A percentile compares a stretch with the other conserved stretches of the same genome.
These are phyloP conservation scores for Phoeniculus purpureus DNA, from an alignment of 2,797 vertebrate species.

Conservation along the genomic window DNA sequence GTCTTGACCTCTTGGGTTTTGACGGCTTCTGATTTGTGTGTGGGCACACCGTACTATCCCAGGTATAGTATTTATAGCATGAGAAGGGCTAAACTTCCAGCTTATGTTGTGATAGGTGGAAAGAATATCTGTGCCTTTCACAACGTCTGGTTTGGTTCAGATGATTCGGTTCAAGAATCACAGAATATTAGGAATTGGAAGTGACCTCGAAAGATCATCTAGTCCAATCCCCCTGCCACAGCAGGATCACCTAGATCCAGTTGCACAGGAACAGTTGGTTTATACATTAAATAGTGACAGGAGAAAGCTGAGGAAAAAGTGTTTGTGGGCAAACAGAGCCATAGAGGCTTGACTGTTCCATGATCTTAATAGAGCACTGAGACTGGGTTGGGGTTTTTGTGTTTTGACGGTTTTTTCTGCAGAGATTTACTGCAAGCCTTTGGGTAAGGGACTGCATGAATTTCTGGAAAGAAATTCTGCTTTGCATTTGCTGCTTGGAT, in stretches of 20 bases:
- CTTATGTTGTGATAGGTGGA: not conserved
- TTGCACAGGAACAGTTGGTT: not conserved
- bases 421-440: not conserved
- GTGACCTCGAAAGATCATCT: too few species aligned
- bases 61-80: not conserved
- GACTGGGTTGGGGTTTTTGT: not conserved
- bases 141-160: not conserved
- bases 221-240: too few species aligned
- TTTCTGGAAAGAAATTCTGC: not conserved
- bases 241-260: too few species aligned
- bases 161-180: not conserved
- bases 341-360: not conserved
- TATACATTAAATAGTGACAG: not conserved
- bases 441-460: not conserved
- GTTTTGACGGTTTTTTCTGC: not conserved
- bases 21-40: not conserved
- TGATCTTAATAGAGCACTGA: not conserved
- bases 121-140: not conserved
- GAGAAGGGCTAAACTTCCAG: not conserved
- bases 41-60: not conserved
- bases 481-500: not conserved
- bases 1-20: not conserved
- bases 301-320: not conserved
- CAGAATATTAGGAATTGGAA: too few species aligned
- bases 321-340: not conserved